Conservation (phyloP, 2,113 vertebrate species). For the Corythornis cristatus region DNA sequence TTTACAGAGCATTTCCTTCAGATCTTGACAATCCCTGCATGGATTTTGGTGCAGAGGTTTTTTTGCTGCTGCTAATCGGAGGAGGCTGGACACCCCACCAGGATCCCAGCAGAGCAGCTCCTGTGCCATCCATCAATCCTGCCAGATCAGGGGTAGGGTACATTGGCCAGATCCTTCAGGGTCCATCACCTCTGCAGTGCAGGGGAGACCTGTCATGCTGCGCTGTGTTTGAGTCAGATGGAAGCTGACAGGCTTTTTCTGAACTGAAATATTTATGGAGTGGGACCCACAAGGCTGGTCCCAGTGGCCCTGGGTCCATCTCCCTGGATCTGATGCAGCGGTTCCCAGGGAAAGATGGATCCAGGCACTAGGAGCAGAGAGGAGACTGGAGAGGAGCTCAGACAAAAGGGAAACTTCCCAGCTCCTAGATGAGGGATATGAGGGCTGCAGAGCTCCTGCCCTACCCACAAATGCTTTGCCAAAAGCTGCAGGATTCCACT, state of each 20-base stretch:
- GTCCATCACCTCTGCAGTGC: background rate
- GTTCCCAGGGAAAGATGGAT: background rate
- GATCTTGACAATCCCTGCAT: accelerated
- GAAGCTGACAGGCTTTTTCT: conserved; percentile 34
- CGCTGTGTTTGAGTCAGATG: background rate
- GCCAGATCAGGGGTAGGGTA: background rate
- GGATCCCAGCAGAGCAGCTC: background rate
- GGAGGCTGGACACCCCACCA: accelerated
- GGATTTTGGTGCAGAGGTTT: background rate
- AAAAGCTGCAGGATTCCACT: background rate
- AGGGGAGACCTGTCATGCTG: background rate
- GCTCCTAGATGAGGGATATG: accelerated
- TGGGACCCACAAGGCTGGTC: background rate
- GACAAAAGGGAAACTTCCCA: background rate
- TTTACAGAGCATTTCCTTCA: accelerated
- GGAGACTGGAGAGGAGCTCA: background rate
- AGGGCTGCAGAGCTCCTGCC: background rate
- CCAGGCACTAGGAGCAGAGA: background rate
- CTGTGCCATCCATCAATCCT: background rate
- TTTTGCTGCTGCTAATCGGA: background rate
- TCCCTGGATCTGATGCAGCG: background rate
- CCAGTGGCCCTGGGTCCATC: background rate
- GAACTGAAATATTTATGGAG: conserved; percentile 48
- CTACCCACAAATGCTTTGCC: background rate
- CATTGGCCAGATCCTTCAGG: background rate